A percentile compares a stretch with the other conserved stretches of the same genome.
Evolutionary conservation across 2,797 vertebrate genomes (phyloP).

Genomic region (Malurus leucopterus): DNA sequence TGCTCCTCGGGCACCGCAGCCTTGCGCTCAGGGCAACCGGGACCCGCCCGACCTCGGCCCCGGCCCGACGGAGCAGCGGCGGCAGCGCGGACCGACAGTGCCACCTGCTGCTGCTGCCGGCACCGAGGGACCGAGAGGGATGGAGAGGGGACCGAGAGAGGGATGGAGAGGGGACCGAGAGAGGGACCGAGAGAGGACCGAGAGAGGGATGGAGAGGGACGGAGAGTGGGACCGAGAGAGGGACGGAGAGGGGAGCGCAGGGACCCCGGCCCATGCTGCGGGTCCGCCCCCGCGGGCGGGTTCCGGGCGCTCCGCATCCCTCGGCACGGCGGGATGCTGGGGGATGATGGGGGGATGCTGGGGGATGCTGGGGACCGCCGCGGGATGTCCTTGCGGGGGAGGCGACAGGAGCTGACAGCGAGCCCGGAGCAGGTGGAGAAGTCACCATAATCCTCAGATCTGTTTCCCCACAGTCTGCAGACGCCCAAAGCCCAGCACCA

Average conservation of each 20-base stretch:
- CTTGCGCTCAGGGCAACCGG: neutral
- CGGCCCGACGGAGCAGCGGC: neutral
- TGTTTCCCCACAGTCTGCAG: neutral
- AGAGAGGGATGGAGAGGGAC: too few relatives aligned
- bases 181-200: too few relatives aligned
- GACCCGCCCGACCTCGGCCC: neutral
- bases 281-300: neutral
- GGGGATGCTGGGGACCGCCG: too few relatives aligned
- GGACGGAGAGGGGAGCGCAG: neutral
- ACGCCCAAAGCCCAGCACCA: neutral
- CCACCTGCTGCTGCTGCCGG: conserved; percentile 4
- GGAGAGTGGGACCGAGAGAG: too few relatives aligned
- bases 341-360: neutral
- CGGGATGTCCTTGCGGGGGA: neutral
- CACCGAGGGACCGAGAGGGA: too few relatives aligned
- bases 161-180: neutral
- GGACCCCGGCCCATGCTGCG: neutral
- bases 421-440: neutral
- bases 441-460: neutral
- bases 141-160: neutral
- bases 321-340: neutral
- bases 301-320: neutral
- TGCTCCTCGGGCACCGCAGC: accelerated
- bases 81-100: conserved; percentile 25
- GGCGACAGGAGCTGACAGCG: neutral